Evolutionary conservation across 2,113 vertebrate genomes (phyloP), one percentile per base, ranked within the genome.

Genomic region (Sander lucioperca): DNA sequence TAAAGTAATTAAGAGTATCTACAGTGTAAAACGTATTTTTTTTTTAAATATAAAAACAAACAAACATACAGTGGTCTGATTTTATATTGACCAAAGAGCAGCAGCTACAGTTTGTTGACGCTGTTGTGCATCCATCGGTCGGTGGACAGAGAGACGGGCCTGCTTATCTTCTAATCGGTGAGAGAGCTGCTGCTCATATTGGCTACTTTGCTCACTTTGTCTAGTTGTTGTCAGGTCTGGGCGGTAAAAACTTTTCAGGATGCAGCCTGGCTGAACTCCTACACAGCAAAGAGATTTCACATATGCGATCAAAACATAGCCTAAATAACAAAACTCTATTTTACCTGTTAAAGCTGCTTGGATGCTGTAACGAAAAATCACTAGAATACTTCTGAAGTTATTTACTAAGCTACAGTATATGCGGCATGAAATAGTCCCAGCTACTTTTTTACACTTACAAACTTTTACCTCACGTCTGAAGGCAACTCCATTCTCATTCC

Each of bases 201-300:
- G 27, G 30, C 4, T 21, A 15, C 73, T 86, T 67, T 85, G 56
- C 66, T 81, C 84, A 80, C 71, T 86, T 89, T 86, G 72, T 86
- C 65, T 47, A 21, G 12, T 30, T 72, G 57, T 59, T 81, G 74
- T 71, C 85, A 51, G 62, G 53, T 74, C 66, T 57, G 79, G 39
- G n/a, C 21, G 2, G 10, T 15, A 12, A 11, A n/a, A 72, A 77
- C n/a, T 59, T 27, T 23, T 64, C 23, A 2, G 50, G 56, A 45
- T 21, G 5, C n/a, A 27, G 43, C 64, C n/a, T 8, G 8, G 50
- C 1, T 5, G 36, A 2, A 19, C 23, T 54, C 36, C 30, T 4
- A 7, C 39, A 43, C 39, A 10, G 39, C 39, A 23, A 30, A 30
- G 2, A 10, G 1, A 16, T 50, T 9, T 54, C 1, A 59, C 50